Evolutionary conservation across 2,113 vertebrate genomes (phyloP).

Genomic region (Pterophyllum scalare): DNA sequence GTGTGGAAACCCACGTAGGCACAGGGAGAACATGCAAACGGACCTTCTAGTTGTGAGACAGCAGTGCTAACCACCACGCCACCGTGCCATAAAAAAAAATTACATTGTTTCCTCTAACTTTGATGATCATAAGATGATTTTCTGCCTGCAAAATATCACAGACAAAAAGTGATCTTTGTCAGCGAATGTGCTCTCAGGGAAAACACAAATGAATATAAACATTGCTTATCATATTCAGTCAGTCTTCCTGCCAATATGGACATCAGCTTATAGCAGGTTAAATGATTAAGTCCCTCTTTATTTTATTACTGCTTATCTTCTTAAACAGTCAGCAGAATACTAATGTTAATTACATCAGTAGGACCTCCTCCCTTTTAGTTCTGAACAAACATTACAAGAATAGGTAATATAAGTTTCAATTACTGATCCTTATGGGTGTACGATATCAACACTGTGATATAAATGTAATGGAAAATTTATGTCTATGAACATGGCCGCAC

Average conservation of each 20-base stretch:
- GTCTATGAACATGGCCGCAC: neutral
- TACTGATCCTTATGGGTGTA: neutral
- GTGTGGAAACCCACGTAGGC: too few relatives aligned
- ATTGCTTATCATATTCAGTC: neutral
- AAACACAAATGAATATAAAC: neutral
- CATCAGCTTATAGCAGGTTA: slow-evolving; percentile 5
- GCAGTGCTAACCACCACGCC: too few relatives aligned
- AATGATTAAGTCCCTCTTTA: slow-evolving; percentile 18
- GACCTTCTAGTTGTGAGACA: too few relatives aligned
- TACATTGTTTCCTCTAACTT: neutral
- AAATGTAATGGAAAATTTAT: slow-evolving; percentile 7
- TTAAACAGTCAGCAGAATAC: neutral
- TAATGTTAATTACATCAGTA: neutral
- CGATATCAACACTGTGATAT: neutral
- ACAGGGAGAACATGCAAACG: too few relatives aligned
- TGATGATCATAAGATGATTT: neutral
- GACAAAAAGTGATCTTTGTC: neutral
- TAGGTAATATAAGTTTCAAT: neutral
- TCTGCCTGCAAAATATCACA: neutral
- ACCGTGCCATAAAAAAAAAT: neutral
- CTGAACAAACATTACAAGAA: neutral
- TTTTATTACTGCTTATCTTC: slow-evolving; percentile 36
- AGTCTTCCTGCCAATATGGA: neutral
- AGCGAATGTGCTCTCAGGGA: neutral
- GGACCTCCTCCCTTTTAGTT: neutral